Percentiles rank a stretch among this genome's conserved stretches.
Evolutionary conservation across 2,797 vertebrate species (phyloP).

Genomic region (Balearica regulorum): DNA sequence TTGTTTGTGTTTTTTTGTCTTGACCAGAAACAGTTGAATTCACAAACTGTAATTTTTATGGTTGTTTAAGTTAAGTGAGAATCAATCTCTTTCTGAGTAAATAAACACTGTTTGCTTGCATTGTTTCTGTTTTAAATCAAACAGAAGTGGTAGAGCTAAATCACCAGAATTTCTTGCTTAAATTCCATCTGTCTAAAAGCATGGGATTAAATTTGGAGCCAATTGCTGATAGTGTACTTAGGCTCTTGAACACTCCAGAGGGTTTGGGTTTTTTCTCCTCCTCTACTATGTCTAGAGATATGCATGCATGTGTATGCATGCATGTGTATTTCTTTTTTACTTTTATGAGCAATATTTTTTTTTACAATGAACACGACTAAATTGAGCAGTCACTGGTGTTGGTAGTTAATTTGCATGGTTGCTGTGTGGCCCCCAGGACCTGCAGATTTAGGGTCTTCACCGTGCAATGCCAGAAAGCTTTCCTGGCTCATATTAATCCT

Average conservation of each 20-base stretch:
- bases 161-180: neutral
- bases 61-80: neutral
- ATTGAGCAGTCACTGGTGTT: neutral
- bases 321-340: neutral
- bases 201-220: neutral
- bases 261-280: neutral
- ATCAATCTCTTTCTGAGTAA: neutral
- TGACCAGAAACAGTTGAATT: neutral
- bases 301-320: neutral
- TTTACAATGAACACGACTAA: neutral
- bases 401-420: neutral
- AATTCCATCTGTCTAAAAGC: neutral
- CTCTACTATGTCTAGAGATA: neutral
- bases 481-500: neutral
- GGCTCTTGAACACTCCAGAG: neutral
- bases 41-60: neutral
- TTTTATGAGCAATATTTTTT: neutral
- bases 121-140: neutral
- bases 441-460: neutral
- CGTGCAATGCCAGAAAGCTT: neutral
- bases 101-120: neutral
- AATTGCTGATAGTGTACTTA: neutral
- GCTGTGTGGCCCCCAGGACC: neutral
- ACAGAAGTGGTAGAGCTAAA: neutral
- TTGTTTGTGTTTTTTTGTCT: neutral